phyloP scores from a whole-genome alignment of 2,888 invertebrate species.

The Andrena minutula region DNA sequence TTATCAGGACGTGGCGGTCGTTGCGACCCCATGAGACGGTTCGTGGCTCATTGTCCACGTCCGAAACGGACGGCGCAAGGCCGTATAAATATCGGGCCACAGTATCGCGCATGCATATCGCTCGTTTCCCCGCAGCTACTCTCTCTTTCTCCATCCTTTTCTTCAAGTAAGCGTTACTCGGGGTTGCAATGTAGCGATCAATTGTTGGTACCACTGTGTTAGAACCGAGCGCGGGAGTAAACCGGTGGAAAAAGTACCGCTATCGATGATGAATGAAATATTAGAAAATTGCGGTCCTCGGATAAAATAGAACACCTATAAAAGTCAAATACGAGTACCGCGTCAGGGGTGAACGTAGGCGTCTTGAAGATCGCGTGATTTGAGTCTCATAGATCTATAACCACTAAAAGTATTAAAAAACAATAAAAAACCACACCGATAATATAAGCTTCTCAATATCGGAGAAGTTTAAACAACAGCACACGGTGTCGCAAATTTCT shows the following conservation, averaged over 20 bases:
- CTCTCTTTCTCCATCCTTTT: constrained; percentile 51
- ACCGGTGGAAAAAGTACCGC: constrained; percentile 25
- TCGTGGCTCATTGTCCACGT: constrained; percentile 79
- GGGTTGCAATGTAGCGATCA: constrained; percentile 2
- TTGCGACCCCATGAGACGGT: constrained; percentile 70
- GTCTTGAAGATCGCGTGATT: too few species aligned
- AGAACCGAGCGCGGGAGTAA: constrained; percentile 11
- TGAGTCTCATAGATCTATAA: too few species aligned
- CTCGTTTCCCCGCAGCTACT: constrained; percentile 57
- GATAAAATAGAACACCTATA: background rate
- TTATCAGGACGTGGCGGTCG: constrained; percentile 78
- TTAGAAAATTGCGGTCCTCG: background rate
- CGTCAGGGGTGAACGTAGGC: too few species aligned
- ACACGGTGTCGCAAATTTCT: constrained; percentile 26
- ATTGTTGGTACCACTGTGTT: constrained; percentile 8
- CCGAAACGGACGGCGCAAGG: constrained; percentile 79
- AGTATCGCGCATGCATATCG: constrained; percentile 64
- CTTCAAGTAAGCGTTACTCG: constrained; percentile 22
- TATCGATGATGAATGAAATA: too few species aligned
- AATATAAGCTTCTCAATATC: background rate
- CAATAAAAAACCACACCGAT: background rate
- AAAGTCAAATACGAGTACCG: too few species aligned
- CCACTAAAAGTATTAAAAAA: too few species aligned
- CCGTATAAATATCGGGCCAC: constrained; percentile 68
- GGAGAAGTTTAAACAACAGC: background rate